A percentile compares a stretch with the other conserved stretches of the same genome.
phyloP scores from a whole-genome alignment of 2,113 vertebrate genomes.

The Oriolus oriolus region DNA sequence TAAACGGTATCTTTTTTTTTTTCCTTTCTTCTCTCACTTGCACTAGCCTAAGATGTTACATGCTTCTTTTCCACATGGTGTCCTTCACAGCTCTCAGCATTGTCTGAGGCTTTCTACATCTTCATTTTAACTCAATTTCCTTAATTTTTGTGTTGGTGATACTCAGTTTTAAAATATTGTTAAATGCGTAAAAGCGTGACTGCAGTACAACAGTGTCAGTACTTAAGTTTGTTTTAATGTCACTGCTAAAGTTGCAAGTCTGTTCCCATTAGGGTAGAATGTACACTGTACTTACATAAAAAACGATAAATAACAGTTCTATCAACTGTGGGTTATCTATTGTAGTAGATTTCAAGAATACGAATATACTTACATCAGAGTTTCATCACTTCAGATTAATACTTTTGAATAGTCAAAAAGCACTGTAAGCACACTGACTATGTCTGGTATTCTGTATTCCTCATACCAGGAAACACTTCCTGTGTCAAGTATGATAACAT shows the following conservation, averaged over 20 bases:
- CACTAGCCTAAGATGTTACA: not conserved
- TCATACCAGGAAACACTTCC: not conserved
- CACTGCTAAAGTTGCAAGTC: not conserved
- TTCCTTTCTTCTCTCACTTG: not conserved
- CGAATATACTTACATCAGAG: not conserved
- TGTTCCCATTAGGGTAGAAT: not conserved
- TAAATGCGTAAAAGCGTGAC: not conserved
- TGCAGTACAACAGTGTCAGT: not conserved
- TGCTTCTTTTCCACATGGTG: not conserved
- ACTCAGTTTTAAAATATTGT: rapidly evolving
- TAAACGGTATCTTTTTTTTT: not conserved
- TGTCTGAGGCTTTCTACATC: not conserved
- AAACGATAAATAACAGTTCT: not conserved
- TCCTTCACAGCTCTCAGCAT: not conserved
- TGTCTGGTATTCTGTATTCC: not conserved
- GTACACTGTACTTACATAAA: not conserved
- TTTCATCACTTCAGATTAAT: not conserved
- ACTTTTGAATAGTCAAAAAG: not conserved
- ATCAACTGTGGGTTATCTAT: not conserved
- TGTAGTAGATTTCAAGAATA: not conserved
- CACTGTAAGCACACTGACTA: not conserved
- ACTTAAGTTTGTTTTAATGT: not conserved
- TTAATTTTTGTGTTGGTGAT: not conserved
- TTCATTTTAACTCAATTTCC: not conserved
- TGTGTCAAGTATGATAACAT: not conserved